Base-by-base conservation (phyloP, 2,113 vertebrate species). In the Gobiocypris rarus region DNA sequence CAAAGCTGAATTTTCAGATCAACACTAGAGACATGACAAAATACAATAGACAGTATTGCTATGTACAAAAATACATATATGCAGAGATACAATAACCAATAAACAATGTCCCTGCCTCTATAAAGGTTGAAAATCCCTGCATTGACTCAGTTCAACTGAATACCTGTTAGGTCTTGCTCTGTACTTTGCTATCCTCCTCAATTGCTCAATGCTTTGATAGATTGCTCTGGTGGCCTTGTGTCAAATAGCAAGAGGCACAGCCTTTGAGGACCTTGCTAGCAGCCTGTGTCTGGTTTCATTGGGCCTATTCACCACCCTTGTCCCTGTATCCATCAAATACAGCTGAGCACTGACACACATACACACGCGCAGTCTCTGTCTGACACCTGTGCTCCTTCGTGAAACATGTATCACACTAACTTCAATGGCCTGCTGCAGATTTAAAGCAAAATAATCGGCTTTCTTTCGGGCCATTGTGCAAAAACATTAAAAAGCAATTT, bases 361-460 rank as follows among this genome's bases (percentile, higher is more conserved):
- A 86, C 89, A 93, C 92, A 85, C 38, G 26, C 17, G 5, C 83
- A 58, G 61, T 59, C 73, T 78, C 83, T 88, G 84, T 90, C 31
- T 93, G 93, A 95, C 94, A 93, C 91, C 93, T 93, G 91, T 90
- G 94, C 88, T 88, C 87, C 89, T 95, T 87, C 91, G 91, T 91
- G 92, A 94, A 90, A 92, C 93, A 95, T 96, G 95, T 94, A 96
- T 97, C 95, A 96, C 90, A 91, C 91, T 93, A 95, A 58, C 95
- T 96, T 96, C 96, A 96, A 96, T 94, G 94, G 95, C 94, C 94
- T 93, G 90, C 87, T 91, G 93, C 90, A 89, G 94, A 94, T 96
- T 96, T 94, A 88, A 95, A 88, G 95, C 94, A 95, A 85, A 85
- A 94, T 94, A 96, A 95, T 95, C 94, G 87, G 87, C 93, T 94